Conservation (phyloP, 2,888 invertebrate species). For the Brachypalpus laphriformis region DNA sequence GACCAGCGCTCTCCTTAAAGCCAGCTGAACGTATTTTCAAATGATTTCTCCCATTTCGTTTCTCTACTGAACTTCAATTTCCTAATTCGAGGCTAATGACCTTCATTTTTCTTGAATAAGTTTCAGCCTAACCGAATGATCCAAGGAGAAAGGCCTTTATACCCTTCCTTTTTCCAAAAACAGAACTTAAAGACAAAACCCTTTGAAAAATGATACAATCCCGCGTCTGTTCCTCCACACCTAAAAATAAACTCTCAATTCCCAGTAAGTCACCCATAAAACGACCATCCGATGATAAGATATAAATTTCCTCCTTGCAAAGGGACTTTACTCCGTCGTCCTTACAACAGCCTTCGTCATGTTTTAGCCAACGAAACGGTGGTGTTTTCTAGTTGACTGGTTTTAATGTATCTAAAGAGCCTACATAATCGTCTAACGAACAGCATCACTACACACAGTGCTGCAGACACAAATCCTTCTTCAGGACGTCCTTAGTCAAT, state of each 20-base stretch:
- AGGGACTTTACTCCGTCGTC: background rate
- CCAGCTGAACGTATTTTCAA: background rate
- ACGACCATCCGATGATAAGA: constrained; percentile 60
- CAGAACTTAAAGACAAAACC: constrained; percentile 13
- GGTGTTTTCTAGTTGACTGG: constrained; percentile 67
- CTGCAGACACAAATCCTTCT: constrained; percentile 49
- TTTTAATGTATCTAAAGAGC: constrained; percentile 53
- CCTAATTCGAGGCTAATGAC: constrained; percentile 22
- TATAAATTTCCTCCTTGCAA: constrained; percentile 31
- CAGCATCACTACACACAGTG: constrained; percentile 20
- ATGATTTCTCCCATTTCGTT: background rate
- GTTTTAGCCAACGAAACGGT: constrained; percentile 37
- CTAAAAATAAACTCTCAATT: constrained; percentile 58
- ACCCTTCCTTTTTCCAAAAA: background rate
- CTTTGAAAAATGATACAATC: constrained; percentile 48
- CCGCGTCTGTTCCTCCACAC: constrained; percentile 17
- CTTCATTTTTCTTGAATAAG: background rate
- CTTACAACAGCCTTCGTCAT: constrained; percentile 12
- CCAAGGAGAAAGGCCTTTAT: background rate
- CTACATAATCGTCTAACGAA: constrained; percentile 57
- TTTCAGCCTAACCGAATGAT: background rate
- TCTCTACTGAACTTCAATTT: constrained; percentile 12
- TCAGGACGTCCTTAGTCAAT: constrained; percentile 36
- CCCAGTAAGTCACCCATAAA: constrained; percentile 60
- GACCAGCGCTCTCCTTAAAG: too few relatives aligned